Evolutionary conservation across 2,888 invertebrate species (phyloP), one percentile per base, ranked within the genome.

Genomic region (Oligia strigilis): DNA sequence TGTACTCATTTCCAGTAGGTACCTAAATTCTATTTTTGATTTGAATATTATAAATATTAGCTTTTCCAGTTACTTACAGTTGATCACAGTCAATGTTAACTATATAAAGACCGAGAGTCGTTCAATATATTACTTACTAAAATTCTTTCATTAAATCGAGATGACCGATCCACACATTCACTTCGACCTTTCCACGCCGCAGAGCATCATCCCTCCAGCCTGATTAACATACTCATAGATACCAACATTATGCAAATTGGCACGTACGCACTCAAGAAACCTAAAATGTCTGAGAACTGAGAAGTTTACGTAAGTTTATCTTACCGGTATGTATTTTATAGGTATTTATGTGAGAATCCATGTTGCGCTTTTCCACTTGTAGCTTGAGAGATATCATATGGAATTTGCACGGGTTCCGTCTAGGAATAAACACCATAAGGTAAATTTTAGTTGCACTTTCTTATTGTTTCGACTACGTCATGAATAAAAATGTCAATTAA

Each of bases 211-310:
- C 52, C 6, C 71, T 46, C 5, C n/a, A 46, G 19, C 14, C 11
- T 71, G 36, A 64, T 79, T 55, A 46, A 36, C 43, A 72, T 72
- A 64, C 36, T 52, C 29, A 13, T 52, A 40, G 1, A 43, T 46
- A 55, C 6, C 4, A 46, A 62, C 17, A 55, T 40, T 46, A 81
- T 46, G 72, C 55, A 64, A 79, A 80, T 78, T 14, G 29, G 13
- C 4, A 62, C 40, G 13, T 43, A 49, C 62, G 9, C 19, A 69
- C 4, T 40, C 19, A 58, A 40, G 13, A 17, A 62, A 43, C 36
- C 29, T 29, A 43, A 79, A 70, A 64, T n/a, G 40, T 58, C 74
- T n/a, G n/a, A 11, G 29, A 40, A 43, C n/a, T 60, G 40, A 23
- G 29, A 40, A 67, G 0, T 78, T 36, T 36, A 14, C 14, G 2